Evolutionary conservation across 2,797 vertebrate genomes (phyloP).

Genomic region (Hemitrygon akajei): DNA sequence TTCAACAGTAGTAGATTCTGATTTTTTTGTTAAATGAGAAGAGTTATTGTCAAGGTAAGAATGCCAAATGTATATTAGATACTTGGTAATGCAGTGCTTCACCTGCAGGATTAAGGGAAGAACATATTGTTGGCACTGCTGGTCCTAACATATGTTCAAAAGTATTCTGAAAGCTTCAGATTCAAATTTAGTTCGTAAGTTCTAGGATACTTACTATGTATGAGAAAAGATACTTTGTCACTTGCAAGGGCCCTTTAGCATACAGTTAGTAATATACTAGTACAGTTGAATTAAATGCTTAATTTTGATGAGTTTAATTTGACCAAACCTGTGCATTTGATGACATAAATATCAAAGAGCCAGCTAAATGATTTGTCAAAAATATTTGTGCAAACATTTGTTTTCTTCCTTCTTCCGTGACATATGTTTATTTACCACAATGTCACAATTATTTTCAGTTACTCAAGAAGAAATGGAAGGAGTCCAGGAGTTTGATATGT

Average conservation of each 20-base stretch:
- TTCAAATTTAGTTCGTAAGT: neutral
- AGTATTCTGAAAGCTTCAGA: neutral
- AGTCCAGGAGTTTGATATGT: constrained; percentile 42
- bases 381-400: neutral
- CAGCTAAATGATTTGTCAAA: neutral
- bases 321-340: neutral
- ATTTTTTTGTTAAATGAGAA: constrained; percentile 17
- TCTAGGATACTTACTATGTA: neutral
- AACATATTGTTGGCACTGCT: constrained; percentile 14
- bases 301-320: neutral
- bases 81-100: neutral
- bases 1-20: neutral
- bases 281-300: neutral
- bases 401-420: constrained; percentile 14
- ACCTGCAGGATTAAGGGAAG: neutral
- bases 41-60: neutral
- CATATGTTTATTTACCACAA: neutral
- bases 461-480: neutral
- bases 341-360: neutral
- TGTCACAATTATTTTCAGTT: neutral
- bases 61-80: neutral
- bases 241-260: neutral
- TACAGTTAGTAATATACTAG: neutral
- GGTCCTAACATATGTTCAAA: neutral
- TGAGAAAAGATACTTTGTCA: too few species aligned